Evolutionary conservation across 2,113 vertebrate genomes (phyloP), one percentile per base, ranked within the genome.

Genomic region (Pachypanchax playfairii): DNA sequence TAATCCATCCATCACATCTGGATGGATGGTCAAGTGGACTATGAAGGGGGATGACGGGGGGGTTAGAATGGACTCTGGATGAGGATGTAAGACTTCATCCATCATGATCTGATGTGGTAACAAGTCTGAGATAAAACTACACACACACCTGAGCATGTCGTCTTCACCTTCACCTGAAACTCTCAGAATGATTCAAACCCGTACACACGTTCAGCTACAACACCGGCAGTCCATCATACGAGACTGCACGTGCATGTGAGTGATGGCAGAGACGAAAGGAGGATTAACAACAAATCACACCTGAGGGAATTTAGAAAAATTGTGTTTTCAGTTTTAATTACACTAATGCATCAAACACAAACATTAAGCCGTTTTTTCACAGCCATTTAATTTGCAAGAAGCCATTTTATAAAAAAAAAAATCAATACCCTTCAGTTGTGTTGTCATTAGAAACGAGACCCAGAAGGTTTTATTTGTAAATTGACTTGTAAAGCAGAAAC

Each of bases 311-410:
- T 85, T 83, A 70, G 73, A 66, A 73, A 83, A 88, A 85, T 89
- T 14, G 69, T 77, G 44, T 81, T 87, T 87, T 78, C 73, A 82
- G 63, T 77, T 90, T 88, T 87, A 88, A 90, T 89, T 85, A 88
- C 75, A 85, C 72, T 87, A 88, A 90, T 87, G 86, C 70, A 88
- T 80, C 64, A 61, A 83, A 81, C 65, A 79, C 59, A 84, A 81
- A 86, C 65, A 71, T 52, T 41, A 66, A 46, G 70, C 62, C 33
- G 35, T 53, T 46, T 71, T 77, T 80, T 70, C 25, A 66, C 52
- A 84, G 68, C 71, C 72, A 79, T 89, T 90, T 90, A 88, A 88
- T 88, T 79, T 84, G 63, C 71, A 72, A 61, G 58, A 41, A 80
- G 70, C 75, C 71, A 83, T 84, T 88, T 84, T 58, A 44, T 65